phyloP scores from a whole-genome alignment of 2,888 invertebrate species.

The Eudasyphora cyanicolor region DNA sequence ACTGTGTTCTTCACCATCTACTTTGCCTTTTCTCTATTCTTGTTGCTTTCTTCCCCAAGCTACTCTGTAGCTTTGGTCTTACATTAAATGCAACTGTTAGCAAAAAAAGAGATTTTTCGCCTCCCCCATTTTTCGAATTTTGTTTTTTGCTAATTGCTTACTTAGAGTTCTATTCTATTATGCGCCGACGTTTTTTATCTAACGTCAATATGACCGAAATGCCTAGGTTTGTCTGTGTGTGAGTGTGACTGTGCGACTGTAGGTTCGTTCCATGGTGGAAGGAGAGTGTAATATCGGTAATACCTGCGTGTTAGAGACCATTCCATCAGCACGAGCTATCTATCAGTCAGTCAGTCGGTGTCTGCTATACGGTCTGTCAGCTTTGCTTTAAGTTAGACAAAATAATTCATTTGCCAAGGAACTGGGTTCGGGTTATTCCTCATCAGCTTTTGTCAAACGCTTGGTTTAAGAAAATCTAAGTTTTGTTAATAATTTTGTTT shows the following conservation, averaged over 20 bases:
- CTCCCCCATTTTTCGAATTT: conserved; percentile 10
- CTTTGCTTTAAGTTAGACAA: not conserved
- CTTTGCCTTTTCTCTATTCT: not conserved
- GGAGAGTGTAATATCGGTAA: conserved; percentile 39
- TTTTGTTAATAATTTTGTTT: too few relatives aligned
- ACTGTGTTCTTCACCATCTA: conserved; percentile 13
- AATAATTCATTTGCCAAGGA: not conserved
- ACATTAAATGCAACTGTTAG: conserved; percentile 52
- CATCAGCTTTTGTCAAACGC: too few relatives aligned
- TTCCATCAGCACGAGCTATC: not conserved
- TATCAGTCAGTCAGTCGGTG: not conserved
- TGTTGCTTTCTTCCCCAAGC: not conserved
- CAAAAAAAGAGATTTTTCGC: conserved; percentile 22
- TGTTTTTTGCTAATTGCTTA: conserved; percentile 36
- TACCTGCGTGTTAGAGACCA: conserved; percentile 47
- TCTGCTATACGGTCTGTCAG: not conserved
- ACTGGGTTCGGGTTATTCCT: not conserved
- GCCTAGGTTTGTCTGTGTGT: conserved; percentile 38
- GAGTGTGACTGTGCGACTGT: conserved; percentile 43
- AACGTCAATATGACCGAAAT: conserved; percentile 24
- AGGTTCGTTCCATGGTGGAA: conserved; percentile 56
- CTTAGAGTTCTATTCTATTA: conserved; percentile 22
- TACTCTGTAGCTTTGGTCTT: conserved; percentile 7
- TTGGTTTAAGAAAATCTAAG: too few relatives aligned
- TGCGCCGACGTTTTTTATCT: conserved; percentile 54